Evolutionary conservation across 2,113 vertebrate genomes (phyloP), one percentile per base, ranked within the genome.

Genomic region (Phasianus colchicus): DNA sequence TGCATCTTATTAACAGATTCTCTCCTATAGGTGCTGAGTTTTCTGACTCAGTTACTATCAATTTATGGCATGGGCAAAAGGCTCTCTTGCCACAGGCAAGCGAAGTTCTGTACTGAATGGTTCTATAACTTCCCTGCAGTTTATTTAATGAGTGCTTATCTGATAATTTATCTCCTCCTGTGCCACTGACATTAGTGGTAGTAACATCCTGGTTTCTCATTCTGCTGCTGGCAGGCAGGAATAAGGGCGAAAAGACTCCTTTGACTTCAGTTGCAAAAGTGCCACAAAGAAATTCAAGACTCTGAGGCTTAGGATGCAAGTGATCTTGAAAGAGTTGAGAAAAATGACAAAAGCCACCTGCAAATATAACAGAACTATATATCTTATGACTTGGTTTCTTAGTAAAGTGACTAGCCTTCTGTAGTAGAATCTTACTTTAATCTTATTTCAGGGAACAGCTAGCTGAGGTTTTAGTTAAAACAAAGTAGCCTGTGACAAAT

Each of bases 1-100:
- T 20, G 15, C 4, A 29, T 5, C 25, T 63, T 24, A 4, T 16
- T 22, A 13, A 34, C 2, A n/a, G 11, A 22, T 16, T 29, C 4
- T 15, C 30, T n/a, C 5, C 4, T 5, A 0, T 5, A 7, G 1
- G 4, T 13, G 9, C 29, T 6, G 7, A 30, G 6, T 10, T 43
- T 43, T n/a, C n/a, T 50, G 24, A 8, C 34, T 58, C 2, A 2
- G 52, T 32, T 69, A 27, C 47, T 64, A 2, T 29, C 48, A 7
- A n/a, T 19, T 42, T 22, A 21, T 21, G 15, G 25, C 21, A 21
- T 20, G 10, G 13, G 13, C 27, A 9, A 40, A 24, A 19, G 45
- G 20, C 29, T 5, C 5, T 4, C 14, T 45, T n/a, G 5, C 2
- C 19, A 3, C 2, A 8, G 11, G 18, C 3, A 13, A 71, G 14